phyloP scores from a whole-genome alignment of 2,113 vertebrate species.

The Gymnobelideus leadbeateri region DNA sequence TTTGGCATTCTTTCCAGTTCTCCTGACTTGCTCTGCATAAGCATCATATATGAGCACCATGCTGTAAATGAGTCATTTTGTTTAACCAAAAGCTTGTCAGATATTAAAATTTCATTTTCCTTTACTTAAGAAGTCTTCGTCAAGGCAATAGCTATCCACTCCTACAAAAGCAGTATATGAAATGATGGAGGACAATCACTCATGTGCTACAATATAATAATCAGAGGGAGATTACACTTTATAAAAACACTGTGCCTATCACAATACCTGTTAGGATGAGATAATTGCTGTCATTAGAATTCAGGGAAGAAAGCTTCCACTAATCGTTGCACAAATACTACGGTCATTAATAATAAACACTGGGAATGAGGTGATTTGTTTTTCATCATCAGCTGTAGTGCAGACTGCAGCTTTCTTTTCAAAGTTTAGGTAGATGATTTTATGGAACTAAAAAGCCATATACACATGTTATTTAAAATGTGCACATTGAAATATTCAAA shows the following conservation, averaged over 20 bases:
- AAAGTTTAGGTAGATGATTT: conserved; percentile 14
- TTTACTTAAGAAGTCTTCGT: conserved; percentile 47
- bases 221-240: conserved; percentile 73
- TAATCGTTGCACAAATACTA: conserved; percentile 67
- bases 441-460: conserved; percentile 32
- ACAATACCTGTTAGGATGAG: conserved; percentile 65
- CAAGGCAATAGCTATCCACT: conserved; percentile 49
- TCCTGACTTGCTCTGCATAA: not conserved
- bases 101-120: conserved; percentile 67
- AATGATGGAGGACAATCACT: conserved; percentile 58
- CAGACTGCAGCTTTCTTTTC: conserved; percentile 59
- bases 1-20: conserved; percentile 58
- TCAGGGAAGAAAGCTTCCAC: conserved; percentile 51
- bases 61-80: conserved; percentile 35
- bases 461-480: not conserved
- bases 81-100: conserved; percentile 67
- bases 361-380: conserved; percentile 63
- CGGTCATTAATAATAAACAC: conserved; percentile 72
- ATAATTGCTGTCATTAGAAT: conserved; percentile 64
- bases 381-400: conserved; percentile 46
- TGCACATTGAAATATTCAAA: not conserved
- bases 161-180: not conserved
- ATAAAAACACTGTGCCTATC: conserved; percentile 57
- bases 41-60: conserved; percentile 31
- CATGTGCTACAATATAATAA: conserved; percentile 71